Evolutionary conservation across 2,797 vertebrate genomes (phyloP), one percentile per base, ranked within the genome.

Genomic region (Parauchenoglanis ngamensis): DNA sequence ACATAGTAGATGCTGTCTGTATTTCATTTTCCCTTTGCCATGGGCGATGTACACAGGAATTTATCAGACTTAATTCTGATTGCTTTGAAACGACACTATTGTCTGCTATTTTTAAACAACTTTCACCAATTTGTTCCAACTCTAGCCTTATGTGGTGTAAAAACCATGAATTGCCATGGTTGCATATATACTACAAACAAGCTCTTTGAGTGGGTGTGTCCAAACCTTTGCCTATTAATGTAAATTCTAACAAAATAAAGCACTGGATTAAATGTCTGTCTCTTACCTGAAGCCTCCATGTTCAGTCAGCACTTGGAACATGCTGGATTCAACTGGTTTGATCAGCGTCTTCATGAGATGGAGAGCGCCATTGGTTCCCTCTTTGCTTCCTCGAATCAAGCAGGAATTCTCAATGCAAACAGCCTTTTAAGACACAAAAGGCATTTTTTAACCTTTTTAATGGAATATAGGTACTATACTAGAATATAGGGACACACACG

Each of bases 321-420:
- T 94, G 8, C 91, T 94, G 72, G 96, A 97, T 87, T 97, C 96
- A 1, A 97, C 96, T 17, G 98, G 96, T 68, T 94, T 95, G 90
- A 99, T 95, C 75, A 99, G 93, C 57, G 95, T 94, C 88, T 78
- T 97, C 94, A 97, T 97, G 57, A 97, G 68, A 81, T 99, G 98
- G 89, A 99, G 96, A 44, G 98, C 97, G 0, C 98, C 98, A 1
- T 99, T 99, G 89, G 95, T 95, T 90, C 98, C 98, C 91, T 98
- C 97, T 93, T 97, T 99, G 87, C 98, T 99, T 92, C 98, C 98
- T 92, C 97, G 96, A 73, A 99, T 84, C 94, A 99, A 96, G 91
- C 98, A 99, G 78, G 98, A 95, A 87, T 99, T 99, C 94, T 99
- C 98, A 90, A 99, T 92, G 93, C 98, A 99, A 87, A 97, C 97